phyloP scores from a whole-genome alignment of 1,140 invertebrate species.

The Drosophila leontia region DNA sequence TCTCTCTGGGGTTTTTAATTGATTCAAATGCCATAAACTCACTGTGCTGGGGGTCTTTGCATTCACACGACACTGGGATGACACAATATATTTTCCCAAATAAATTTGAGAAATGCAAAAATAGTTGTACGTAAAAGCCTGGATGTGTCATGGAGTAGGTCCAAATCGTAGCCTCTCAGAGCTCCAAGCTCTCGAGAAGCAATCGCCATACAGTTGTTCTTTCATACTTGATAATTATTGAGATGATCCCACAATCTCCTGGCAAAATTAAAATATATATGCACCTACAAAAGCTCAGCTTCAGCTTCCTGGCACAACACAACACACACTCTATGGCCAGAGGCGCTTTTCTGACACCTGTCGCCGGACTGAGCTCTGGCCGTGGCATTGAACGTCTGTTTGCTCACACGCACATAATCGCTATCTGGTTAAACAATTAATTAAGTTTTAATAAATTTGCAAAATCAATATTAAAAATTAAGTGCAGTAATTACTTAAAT shows the following conservation, averaged over 20 bases:
- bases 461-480: constrained; percentile 83
- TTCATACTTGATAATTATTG: too few relatives aligned
- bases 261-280: not conserved
- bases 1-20: not conserved
- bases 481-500: constrained; percentile 81
- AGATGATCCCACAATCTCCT: too few relatives aligned
- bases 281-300: not conserved
- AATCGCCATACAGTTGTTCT: too few relatives aligned
- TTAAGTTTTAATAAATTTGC: constrained; percentile 81
- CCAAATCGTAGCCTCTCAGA: not conserved
- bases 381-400: constrained; percentile 3
- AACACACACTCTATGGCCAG: not conserved
- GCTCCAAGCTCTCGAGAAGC: not conserved
- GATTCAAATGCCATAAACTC: not conserved
- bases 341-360: constrained; percentile 17
- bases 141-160: not conserved
- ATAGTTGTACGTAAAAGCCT: not conserved
- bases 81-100: not conserved
- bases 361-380: not conserved
- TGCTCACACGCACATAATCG: constrained; percentile 10
- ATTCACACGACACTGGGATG: not conserved
- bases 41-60: not conserved
- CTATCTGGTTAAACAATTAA: constrained; percentile 75
- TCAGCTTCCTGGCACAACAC: constrained; percentile 1
- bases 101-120: not conserved